A percentile compares a stretch with the other conserved stretches of the same genome.
Conservation (phyloP, 2,113 vertebrate genomes). For the pig (Sus scrofa) region T2T-Sscrofa CM000814.6:35994001-35994500, state of each 20-base stretch:
- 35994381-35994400: not conserved
- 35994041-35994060: slow-evolving; percentile 7
- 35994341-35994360: not conserved
- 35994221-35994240: not conserved
- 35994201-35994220: not conserved
- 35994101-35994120: not conserved
- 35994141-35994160: not conserved
- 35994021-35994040: not conserved
- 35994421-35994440: too few relatives aligned
- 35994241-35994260: not conserved
- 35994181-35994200: not conserved
- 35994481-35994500: too few relatives aligned
- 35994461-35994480: too few relatives aligned
- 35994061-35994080: slow-evolving; percentile 28
- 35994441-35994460: too few relatives aligned
- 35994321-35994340: not conserved
- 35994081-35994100: not conserved
- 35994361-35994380: not conserved
- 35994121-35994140: not conserved
- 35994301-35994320: slow-evolving; percentile 9
- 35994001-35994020: not conserved
- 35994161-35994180: not conserved
- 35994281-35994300: slow-evolving; percentile 8
- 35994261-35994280: not conserved
- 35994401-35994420: too few relatives aligned